Evolutionary conservation across 2,797 vertebrate species (phyloP).

Genomic region (Cynodonichthys magdalenae): DNA sequence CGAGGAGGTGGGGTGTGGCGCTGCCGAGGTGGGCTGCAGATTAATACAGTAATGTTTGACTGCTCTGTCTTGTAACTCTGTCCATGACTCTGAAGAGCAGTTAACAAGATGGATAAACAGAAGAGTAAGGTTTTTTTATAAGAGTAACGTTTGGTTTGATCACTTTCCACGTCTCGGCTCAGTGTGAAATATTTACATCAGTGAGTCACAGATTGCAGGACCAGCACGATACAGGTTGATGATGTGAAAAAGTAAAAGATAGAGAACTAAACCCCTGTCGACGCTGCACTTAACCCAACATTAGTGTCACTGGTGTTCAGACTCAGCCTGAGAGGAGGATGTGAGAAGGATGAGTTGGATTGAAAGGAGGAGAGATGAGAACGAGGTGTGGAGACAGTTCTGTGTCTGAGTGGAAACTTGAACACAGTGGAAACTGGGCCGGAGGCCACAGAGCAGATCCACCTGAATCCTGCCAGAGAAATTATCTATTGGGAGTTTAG

Average conservation of each 20-base stretch:
- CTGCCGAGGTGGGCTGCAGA: constrained; percentile 18
- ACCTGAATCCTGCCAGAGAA: constrained; percentile 76
- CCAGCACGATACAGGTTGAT: constrained; percentile 9
- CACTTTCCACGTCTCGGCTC: constrained; percentile 14
- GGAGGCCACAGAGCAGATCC: constrained; percentile 74
- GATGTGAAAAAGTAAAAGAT: constrained; percentile 31
- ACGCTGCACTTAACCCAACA: constrained; percentile 52
- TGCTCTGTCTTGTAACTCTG: constrained; percentile 24
- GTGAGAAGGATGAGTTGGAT: constrained; percentile 46
- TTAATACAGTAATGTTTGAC: constrained; percentile 31
- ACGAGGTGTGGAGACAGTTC: constrained; percentile 64
- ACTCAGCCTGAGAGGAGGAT: constrained; percentile 45
- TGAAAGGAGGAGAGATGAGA: constrained; percentile 40
- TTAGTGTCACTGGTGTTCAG: constrained; percentile 45
- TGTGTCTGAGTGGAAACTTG: constrained; percentile 76
- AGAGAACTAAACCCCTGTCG: constrained; percentile 42
- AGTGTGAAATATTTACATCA: constrained; percentile 28
- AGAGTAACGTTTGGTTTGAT: constrained; percentile 46
- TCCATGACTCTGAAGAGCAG: constrained; percentile 29
- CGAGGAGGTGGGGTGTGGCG: constrained; percentile 14
- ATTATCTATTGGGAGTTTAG: constrained; percentile 73
- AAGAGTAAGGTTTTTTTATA: constrained; percentile 8
- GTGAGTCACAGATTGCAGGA: constrained; percentile 24
- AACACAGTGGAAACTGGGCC: constrained; percentile 80
- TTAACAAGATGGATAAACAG: constrained; percentile 40